These are phyloP conservation scores for Steinernema carpocapsae DNA, from an alignment of 2,888 invertebrate genomes.

Conservation along the genomic window DNA sequence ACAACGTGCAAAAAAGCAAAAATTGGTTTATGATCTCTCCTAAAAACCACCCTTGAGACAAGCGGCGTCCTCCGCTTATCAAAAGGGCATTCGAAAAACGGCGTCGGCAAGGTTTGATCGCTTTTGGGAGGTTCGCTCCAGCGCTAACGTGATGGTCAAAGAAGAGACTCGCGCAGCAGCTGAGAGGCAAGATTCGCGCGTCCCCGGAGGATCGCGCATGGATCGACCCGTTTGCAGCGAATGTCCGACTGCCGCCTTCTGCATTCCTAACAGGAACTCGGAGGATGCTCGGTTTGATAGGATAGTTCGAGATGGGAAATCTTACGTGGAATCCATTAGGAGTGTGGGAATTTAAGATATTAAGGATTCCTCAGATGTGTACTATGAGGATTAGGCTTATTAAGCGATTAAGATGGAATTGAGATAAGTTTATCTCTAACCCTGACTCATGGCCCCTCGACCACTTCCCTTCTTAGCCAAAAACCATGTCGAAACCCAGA, in stretches of 20 bases:
- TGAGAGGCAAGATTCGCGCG: not conserved
- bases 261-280: not conserved
- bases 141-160: slow-evolving; percentile 22
- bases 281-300: not conserved
- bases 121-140: not conserved
- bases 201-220: not conserved
- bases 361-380: too few species aligned
- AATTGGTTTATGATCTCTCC: slow-evolving; percentile 18
- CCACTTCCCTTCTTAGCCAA: too few species aligned
- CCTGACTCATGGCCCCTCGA: too few species aligned
- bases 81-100: slow-evolving; percentile 1
- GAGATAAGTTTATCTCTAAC: too few species aligned
- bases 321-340: not conserved
- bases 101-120: not conserved
- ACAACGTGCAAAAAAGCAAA: not conserved
- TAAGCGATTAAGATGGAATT: too few species aligned
- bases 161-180: not conserved
- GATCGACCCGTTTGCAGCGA: slow-evolving; percentile 30
- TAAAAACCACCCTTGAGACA: slow-evolving; percentile 22
- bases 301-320: not conserved
- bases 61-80: slow-evolving; percentile 13
- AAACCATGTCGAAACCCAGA: not conserved
- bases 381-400: too few species aligned
- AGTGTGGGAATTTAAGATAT: slow-evolving; percentile 25
- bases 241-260: not conserved